These are phyloP conservation scores for Chironex yamaguchii DNA, from an alignment of 30 jellyfish, hydroid and myxozoan genomes.

Conservation along the genomic window DNA sequence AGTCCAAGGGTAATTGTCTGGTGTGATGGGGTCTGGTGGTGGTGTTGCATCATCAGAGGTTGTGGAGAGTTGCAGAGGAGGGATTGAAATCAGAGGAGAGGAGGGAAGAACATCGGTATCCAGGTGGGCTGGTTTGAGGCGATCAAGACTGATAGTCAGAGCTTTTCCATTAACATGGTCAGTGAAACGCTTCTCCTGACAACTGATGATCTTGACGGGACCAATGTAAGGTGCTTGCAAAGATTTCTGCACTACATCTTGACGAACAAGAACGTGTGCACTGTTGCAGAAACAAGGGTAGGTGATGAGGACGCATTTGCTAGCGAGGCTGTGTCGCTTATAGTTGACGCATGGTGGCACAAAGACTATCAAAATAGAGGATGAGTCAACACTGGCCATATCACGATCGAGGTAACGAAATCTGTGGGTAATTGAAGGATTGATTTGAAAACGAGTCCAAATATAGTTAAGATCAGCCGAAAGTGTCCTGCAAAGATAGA, in stretches of 20 bases:
- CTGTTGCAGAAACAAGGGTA: neutral
- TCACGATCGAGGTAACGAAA: neutral
- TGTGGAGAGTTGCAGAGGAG: neutral
- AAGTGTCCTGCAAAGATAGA: conserved; percentile 14
- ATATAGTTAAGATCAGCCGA: conserved; percentile 22
- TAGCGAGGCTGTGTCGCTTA: conserved; percentile 13
- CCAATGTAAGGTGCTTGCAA: conserved; percentile 64
- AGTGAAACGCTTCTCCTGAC: conserved; percentile 7
- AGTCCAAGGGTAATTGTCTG: too few species aligned
- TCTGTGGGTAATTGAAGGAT: conserved; percentile 8
- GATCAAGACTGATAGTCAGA: conserved; percentile 38
- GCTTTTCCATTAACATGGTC: conserved; percentile 10
- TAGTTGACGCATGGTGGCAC: conserved; percentile 31
- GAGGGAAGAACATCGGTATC: conserved; percentile 24
- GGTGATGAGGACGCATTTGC: neutral
- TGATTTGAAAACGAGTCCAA: conserved; percentile 21
- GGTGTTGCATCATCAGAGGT: neutral
- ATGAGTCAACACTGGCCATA: neutral
- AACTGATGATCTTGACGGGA: conserved; percentile 18
- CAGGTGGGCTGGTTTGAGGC: conserved; percentile 67
- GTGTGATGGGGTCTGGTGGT: conserved; percentile 8
- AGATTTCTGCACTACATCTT: conserved; percentile 53
- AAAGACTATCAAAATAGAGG: conserved; percentile 18
- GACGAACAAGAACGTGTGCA: conserved; percentile 54
- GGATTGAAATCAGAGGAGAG: conserved; percentile 2